phyloP scores from a whole-genome alignment of 2,888 invertebrate genomes.

The Macrosiphum euphorbiae region DNA sequence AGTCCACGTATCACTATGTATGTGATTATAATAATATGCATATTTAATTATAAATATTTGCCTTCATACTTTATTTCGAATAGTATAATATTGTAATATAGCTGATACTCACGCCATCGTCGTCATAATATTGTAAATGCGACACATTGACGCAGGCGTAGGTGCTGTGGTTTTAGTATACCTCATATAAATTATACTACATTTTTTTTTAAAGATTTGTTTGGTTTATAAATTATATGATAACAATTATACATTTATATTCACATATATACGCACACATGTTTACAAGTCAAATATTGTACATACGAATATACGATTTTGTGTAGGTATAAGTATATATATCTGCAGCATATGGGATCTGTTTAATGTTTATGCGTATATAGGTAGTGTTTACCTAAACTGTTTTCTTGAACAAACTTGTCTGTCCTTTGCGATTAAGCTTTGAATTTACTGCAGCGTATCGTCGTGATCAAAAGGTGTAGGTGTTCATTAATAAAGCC shows the following conservation, averaged over 20 bases:
- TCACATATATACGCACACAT: neutral
- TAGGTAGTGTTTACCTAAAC: neutral
- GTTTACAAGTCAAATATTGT: neutral
- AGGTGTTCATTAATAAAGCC: neutral
- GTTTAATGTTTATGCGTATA: no score
- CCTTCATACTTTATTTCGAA: neutral
- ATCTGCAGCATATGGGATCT: no score
- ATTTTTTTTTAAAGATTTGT: neutral
- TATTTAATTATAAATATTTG: neutral
- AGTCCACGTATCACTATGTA: neutral
- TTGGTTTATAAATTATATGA: neutral
- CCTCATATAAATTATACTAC: neutral
- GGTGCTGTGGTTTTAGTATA: neutral
- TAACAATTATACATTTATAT: neutral
- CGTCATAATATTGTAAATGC: neutral
- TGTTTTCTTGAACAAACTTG: neutral
- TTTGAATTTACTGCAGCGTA: neutral
- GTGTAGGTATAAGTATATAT: neutral
- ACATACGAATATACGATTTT: neutral
- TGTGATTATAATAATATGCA: neutral
- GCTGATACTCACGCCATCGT: neutral
- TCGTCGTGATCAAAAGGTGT: neutral
- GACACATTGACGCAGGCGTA: neutral
- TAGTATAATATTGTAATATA: neutral
- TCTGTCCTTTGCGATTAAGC: neutral